Evolutionary conservation across 2,113 vertebrate genomes (phyloP).

Genomic region (Uria aalge): DNA sequence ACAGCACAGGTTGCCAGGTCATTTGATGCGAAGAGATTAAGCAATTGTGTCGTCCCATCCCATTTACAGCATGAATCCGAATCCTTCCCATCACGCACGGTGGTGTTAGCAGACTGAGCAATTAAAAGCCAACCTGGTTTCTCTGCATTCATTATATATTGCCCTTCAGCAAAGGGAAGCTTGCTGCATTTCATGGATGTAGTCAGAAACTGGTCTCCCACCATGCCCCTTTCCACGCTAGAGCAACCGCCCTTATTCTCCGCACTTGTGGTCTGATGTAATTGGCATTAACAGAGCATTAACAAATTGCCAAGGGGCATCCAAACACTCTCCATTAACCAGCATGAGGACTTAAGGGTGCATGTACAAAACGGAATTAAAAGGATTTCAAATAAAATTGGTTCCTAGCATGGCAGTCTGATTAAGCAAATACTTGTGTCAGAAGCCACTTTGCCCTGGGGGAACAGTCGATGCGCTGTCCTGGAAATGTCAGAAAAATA

Average conservation of each 20-base stretch:
- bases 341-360: neutral
- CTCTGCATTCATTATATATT: neutral
- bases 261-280: neutral
- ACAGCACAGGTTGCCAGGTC: neutral
- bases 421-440: neutral
- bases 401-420: neutral
- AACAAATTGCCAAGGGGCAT: neutral
- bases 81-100: neutral
- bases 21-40: neutral
- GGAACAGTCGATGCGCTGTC: neutral
- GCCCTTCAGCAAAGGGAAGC: neutral
- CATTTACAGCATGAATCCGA: neutral
- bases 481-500: neutral
- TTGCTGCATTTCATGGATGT: neutral
- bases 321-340: neutral
- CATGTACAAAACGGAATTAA: neutral
- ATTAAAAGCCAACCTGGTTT: neutral
- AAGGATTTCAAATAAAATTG: neutral
- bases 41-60: neutral
- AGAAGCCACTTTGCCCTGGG: neutral
- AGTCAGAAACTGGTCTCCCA: neutral
- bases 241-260: neutral
- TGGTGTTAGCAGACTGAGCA: neutral
- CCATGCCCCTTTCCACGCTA: neutral
- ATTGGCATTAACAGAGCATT: constrained; percentile 10